Evolutionary conservation across 1,140 invertebrate genomes (phyloP), one percentile per base, ranked within the genome.

Genomic region (Sycophaga agraensis): DNA sequence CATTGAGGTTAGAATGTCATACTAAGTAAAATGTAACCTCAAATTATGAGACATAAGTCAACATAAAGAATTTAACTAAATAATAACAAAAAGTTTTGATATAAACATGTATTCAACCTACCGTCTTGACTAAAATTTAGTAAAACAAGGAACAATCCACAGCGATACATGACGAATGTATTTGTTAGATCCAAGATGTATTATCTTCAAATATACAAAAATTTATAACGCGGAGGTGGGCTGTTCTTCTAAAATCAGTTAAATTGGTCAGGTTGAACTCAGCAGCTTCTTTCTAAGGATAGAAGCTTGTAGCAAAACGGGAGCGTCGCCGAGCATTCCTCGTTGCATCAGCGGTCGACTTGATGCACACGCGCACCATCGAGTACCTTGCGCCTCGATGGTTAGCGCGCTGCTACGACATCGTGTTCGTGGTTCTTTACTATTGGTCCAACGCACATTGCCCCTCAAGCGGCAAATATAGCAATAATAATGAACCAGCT

Each of bases 51-150:
- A 31, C 11, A 31, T 11, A 11, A 4, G 4, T 31, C 11, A 11
- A 31, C 28, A 6, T 6, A 31, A 31, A 31, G 28, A 4, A 4
- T 6, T 31, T 31, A 31, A 31, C 4, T 31, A 11, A 42, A 42
- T 4, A 8, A 42, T 19, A 42, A 9, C 19, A 21, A 1, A 9
- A 19, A 4, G 40, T 21, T 82, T 66, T 86, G 86, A 66, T 84
- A 84, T 31, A 86, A 81, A 66, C 83, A 83, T 60, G 86, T n/a
- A n/a, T n/a, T n/a, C 82, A 69, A 75, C 73, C 63, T 68, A 81
- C 79, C 72, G 37, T 79, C 77, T 21, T 77, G 70, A 50, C 73
- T 73, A 24, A 78, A 53, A 70, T 80, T 72, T 37, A 81, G 65
- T 35, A 81, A 59, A 56, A 79, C 60, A 12, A 80, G 43, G 49